Conservation (phyloP, 1,140 invertebrate genomes). For the Antheraea pernyi region DNA sequence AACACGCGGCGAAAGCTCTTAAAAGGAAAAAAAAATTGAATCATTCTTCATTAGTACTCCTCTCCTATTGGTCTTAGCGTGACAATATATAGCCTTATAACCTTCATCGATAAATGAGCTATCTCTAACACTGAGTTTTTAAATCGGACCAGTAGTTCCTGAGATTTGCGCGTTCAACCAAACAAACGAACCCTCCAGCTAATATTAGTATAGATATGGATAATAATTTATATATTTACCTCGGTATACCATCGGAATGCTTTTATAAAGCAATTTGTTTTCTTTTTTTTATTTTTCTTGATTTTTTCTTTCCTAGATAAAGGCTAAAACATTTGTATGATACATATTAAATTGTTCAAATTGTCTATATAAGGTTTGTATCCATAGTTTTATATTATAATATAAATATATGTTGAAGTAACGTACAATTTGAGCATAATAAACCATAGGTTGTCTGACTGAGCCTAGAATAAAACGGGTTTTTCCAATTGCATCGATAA, state of each 20-base stretch:
- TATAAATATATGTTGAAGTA: too few relatives aligned
- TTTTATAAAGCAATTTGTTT: constrained; percentile 56
- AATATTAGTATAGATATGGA: background rate
- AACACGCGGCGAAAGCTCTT: too few relatives aligned
- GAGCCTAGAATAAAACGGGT: constrained; percentile 24
- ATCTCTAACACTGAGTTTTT: too few relatives aligned
- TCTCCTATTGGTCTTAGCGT: too few relatives aligned
- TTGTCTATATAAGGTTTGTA: too few relatives aligned
- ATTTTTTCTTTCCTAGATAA: constrained; percentile 15
- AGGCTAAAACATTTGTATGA: constrained; percentile 10
- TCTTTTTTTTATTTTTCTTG: constrained; percentile 30
- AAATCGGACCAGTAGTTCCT: too few relatives aligned
- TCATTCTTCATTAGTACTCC: too few relatives aligned
- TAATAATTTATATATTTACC: constrained; percentile 33
- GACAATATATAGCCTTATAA: too few relatives aligned
- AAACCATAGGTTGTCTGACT: constrained; percentile 43
- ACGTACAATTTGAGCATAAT: constrained; percentile 53
- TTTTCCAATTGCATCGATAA: background rate
- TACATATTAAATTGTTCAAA: background rate
- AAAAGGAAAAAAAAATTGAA: too few relatives aligned
- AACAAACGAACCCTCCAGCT: background rate
- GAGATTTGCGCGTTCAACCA: too few relatives aligned
- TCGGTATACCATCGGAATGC: constrained; percentile 64
- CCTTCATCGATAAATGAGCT: too few relatives aligned
- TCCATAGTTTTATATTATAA: too few relatives aligned